Conservation (phyloP, 2,797 vertebrate genomes). For the Mus minutoides region DNA sequence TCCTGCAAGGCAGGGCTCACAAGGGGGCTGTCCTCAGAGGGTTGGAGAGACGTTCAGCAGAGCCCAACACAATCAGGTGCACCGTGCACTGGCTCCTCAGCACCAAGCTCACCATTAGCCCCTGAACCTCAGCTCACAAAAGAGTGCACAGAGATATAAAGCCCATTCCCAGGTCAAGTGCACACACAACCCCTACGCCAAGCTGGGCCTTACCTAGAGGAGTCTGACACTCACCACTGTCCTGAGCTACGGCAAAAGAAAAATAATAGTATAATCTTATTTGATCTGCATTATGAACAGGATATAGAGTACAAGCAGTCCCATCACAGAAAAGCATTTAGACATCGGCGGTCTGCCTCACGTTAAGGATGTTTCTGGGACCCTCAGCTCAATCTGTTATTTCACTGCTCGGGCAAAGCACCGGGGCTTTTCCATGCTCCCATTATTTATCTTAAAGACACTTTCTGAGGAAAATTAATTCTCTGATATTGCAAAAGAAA, state of each 20-base stretch:
- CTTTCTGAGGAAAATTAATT: constrained; percentile 77
- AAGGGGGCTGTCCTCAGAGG: constrained; percentile 69
- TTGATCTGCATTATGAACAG: constrained; percentile 82
- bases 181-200: constrained; percentile 83
- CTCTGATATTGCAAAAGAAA: constrained; percentile 77
- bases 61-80: constrained; percentile 76
- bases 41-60: constrained; percentile 78
- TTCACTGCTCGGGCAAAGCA: constrained; percentile 67
- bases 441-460: constrained; percentile 69
- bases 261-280: constrained; percentile 84
- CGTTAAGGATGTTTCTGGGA: constrained; percentile 80
- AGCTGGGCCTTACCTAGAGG: constrained; percentile 84
- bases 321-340: constrained; percentile 82
- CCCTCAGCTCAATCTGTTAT: constrained; percentile 75
- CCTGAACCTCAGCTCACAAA: constrained; percentile 80
- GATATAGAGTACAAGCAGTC: constrained; percentile 84
- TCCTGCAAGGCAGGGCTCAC: constrained; percentile 64
- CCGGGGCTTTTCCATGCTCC: constrained; percentile 41
- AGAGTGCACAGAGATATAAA: constrained; percentile 83
- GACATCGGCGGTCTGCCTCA: constrained; percentile 75
- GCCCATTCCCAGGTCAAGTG: constrained; percentile 80
- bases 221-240: constrained; percentile 83
- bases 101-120: constrained; percentile 80
- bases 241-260: constrained; percentile 84
- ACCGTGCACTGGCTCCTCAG: constrained; percentile 79